These are phyloP conservation scores for Labeo rohita DNA, from an alignment of 2,113 vertebrate species.

Conservation along the genomic window DNA sequence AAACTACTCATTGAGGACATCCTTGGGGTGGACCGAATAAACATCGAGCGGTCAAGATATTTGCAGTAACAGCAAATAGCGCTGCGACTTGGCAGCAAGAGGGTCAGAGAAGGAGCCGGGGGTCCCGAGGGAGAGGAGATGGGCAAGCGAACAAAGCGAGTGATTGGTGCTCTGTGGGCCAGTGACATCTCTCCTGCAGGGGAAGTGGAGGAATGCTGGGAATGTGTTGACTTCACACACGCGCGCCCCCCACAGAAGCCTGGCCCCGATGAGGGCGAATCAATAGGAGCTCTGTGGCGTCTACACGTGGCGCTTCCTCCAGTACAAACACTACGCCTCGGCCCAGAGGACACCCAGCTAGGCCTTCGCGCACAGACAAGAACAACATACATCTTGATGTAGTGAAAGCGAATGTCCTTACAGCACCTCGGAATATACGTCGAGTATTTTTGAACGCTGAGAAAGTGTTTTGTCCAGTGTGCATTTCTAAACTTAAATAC, in stretches of 20 bases:
- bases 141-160: conserved; percentile 13
- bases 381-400: conserved; percentile 37
- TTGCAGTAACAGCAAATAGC: conserved; percentile 54
- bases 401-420: not conserved
- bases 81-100: conserved; percentile 58
- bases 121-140: conserved; percentile 51
- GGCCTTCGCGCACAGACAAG: conserved; percentile 7
- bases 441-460: not conserved
- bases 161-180: conserved; percentile 29
- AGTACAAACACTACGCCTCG: conserved; percentile 70
- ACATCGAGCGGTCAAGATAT: conserved; percentile 50
- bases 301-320: conserved; percentile 69
- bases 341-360: conserved; percentile 41
- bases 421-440: not conserved
- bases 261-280: conserved; percentile 75
- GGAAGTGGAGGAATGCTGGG: conserved; percentile 85
- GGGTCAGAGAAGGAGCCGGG: conserved; percentile 20
- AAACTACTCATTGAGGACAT: conserved; percentile 39
- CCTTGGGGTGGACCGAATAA: conserved; percentile 38
- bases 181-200: conserved; percentile 79
- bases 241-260: conserved; percentile 67
- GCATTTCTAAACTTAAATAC: not conserved
- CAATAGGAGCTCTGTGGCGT: conserved; percentile 76
- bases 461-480: not conserved
- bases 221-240: conserved; percentile 86